phyloP scores from a whole-genome alignment of 2,888 invertebrate species.

The Protula sp. region DNA sequence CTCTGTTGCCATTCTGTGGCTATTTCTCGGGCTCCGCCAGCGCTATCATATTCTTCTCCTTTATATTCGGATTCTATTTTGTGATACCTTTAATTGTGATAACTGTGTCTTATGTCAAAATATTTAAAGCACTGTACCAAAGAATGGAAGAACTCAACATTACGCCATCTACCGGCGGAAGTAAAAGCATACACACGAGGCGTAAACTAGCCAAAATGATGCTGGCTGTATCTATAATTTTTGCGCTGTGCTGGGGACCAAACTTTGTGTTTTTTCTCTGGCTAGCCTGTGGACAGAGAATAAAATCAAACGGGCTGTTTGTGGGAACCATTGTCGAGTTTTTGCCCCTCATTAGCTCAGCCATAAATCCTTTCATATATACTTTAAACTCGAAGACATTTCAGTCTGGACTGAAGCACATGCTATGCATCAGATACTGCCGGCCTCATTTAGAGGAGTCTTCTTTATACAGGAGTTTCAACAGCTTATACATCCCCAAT shows the following conservation, averaged over 20 bases:
- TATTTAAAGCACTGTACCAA: conserved; percentile 11
- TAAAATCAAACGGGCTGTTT: conserved; percentile 13
- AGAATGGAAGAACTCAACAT: neutral
- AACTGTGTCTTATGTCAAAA: conserved; percentile 7
- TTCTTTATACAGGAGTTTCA: neutral
- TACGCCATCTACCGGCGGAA: neutral
- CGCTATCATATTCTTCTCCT: conserved; percentile 2
- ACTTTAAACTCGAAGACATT: conserved; percentile 14
- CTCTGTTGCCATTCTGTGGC: conserved; percentile 4
- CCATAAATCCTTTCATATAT: conserved; percentile 17
- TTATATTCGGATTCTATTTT: conserved; percentile 10
- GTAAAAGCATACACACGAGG: conserved; percentile 5
- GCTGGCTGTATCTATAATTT: conserved; percentile 15
- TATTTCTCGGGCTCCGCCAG: neutral
- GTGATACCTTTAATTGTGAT: conserved; percentile 7
- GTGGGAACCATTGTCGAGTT: conserved; percentile 8
- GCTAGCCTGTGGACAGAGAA: conserved; percentile 1
- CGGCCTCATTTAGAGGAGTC: neutral
- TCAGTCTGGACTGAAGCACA: neutral
- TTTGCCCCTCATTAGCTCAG: conserved; percentile 14
- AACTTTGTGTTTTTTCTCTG: conserved; percentile 9
- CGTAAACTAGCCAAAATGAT: conserved; percentile 18
- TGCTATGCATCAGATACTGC: conserved; percentile 27
- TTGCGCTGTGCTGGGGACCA: conserved; percentile 17
- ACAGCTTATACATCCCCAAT: neutral